Conservation (phyloP, 2,888 invertebrate genomes). For the Pristionchus maxplancki region DNA sequence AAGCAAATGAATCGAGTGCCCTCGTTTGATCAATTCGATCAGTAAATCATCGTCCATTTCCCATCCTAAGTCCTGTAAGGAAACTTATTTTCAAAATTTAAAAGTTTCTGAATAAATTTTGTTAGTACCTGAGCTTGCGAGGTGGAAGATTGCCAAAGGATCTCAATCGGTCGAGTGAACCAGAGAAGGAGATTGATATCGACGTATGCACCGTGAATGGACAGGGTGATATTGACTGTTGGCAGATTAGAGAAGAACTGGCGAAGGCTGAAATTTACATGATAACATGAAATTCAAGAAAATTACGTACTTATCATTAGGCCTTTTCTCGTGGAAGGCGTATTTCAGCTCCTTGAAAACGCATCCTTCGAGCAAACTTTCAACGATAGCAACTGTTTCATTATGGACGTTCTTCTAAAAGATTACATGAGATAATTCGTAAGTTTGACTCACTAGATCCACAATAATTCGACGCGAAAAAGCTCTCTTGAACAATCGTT, state of each 20-base stretch:
- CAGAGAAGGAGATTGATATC: background rate
- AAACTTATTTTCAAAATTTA: too few relatives aligned
- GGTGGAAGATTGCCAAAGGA: background rate
- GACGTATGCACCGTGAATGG: background rate
- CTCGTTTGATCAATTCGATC: background rate
- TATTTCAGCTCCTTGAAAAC: background rate
- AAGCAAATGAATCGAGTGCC: background rate
- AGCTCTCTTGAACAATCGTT: background rate
- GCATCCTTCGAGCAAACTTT: background rate
- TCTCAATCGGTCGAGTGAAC: background rate
- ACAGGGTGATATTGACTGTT: background rate
- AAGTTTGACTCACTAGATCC: background rate
- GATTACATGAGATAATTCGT: background rate
- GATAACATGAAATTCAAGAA: background rate
- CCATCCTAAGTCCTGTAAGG: background rate
- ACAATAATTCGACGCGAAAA: background rate
- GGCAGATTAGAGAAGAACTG: background rate
- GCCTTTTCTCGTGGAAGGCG: background rate
- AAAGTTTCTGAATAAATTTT: background rate
- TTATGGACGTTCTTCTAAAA: background rate
- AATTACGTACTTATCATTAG: background rate
- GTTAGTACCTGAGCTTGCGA: background rate
- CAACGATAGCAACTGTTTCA: background rate
- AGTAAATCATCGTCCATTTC: background rate
- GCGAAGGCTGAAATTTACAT: background rate